Conservation (phyloP, 2,113 vertebrate genomes). For the Geococcyx californianus region DNA sequence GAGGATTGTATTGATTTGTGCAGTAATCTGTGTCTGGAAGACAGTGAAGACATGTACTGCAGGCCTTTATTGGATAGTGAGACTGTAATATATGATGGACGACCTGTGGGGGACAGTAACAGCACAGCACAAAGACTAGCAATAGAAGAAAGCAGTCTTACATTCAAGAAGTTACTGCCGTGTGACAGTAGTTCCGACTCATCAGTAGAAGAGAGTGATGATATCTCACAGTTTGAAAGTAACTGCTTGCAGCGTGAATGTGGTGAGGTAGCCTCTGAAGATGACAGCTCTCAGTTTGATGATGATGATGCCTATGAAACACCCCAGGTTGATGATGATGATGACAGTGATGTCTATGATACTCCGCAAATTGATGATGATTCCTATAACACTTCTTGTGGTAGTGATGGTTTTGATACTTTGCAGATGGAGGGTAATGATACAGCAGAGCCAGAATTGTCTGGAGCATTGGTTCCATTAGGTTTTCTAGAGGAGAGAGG, state of each 20-base stretch:
- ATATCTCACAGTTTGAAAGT: neutral
- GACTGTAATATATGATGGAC: neutral
- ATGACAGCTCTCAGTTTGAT: conserved; percentile 4
- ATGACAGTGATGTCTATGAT: conserved; percentile 47
- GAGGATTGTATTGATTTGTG: neutral
- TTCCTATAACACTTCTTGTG: conserved; percentile 13
- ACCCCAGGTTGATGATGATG: conserved; percentile 58
- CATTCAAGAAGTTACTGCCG: neutral
- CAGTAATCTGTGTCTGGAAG: neutral
- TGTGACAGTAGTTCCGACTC: conserved; percentile 36
- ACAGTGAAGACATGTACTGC: neutral
- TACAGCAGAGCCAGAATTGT: neutral
- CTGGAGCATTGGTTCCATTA: neutral
- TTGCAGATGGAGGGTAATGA: conserved; percentile 3
- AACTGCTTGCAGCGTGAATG: neutral
- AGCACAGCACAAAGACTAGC: neutral
- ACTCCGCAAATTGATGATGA: conserved; percentile 52
- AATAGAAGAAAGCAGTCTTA: neutral
- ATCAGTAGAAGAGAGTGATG: neutral
- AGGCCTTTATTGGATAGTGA: neutral
- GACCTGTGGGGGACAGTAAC: neutral
- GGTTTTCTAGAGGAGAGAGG: neutral
- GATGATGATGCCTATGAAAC: conserved; percentile 63
- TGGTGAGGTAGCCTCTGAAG: conserved; percentile 4
- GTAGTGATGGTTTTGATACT: conserved; percentile 27